Base-by-base conservation (phyloP, 2,113 vertebrate genomes). In the Barbus barbus region DNA sequence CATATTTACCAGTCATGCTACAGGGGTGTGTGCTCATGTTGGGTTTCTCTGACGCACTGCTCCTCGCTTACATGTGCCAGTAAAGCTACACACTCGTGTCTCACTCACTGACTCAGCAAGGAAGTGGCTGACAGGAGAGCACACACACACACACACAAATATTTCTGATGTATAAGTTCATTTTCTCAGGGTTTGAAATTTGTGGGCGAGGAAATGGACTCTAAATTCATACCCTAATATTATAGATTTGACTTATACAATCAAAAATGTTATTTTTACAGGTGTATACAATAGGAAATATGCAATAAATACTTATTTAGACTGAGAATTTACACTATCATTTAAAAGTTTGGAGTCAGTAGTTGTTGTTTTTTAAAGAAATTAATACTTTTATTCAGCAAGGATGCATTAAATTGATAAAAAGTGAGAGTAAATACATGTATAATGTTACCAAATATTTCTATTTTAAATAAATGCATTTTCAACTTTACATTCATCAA, bases 51-150 rank as follows among this genome's bases (percentile, higher is more conserved):
- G 73, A 83, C 60, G 72, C 82, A 83, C 48, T 11, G 9, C 41
- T 69, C 16, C 46, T 58, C 81, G 67, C 63, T 76, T 79, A 18
- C 36, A 79, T 77, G 73, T 84, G 69, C 82, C 82, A 69, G 74
- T 84, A 84, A 84, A 78, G 36, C 13, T 14, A 73, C 14, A 65
- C 14, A 83, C 28, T 67, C 18, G 9, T 77, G 38, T 12, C 48
- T 41, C 60, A 56, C 63, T 41, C 75, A 84, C 46, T 84, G 82
- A 84, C 74, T 67, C 74, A 84, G 82, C 82, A 41, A 84, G 82
- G 82, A 84, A 84, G 82, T 78, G 74, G 73, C 74, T 33, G 8
- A 67, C 7, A 26, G 18, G 28, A 14, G 28, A 56, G 28, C 9
- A 51, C 16, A 76, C 60, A 26, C 61, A 78, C 69, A 81, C 20